Evolutionary conservation across 1,140 invertebrate species (phyloP).

Genomic region (Drosophila navojoa): DNA sequence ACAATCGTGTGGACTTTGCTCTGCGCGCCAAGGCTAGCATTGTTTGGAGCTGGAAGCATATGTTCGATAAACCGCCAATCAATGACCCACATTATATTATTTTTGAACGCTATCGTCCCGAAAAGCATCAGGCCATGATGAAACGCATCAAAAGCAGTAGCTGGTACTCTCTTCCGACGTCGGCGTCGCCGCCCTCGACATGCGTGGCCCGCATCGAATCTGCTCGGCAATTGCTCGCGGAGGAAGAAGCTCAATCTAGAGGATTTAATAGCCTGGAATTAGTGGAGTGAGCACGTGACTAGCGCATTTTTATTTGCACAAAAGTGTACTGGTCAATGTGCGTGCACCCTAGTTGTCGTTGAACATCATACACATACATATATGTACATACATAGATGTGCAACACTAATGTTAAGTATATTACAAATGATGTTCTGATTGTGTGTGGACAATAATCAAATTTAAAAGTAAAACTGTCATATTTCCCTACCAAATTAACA

Average conservation of each 20-base stretch:
- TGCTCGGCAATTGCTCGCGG: slow-evolving; percentile 18
- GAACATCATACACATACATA: neutral
- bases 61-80: slow-evolving; percentile 90
- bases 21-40: slow-evolving; percentile 89
- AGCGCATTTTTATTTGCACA: neutral
- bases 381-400: neutral
- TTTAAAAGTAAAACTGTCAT: too few relatives aligned
- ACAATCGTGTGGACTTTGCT: slow-evolving; percentile 87
- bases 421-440: too few relatives aligned
- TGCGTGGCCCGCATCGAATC: slow-evolving; percentile 53
- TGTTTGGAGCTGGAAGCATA: slow-evolving; percentile 87
- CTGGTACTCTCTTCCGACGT: slow-evolving; percentile 21
- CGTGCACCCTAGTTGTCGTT: neutral
- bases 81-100: slow-evolving; percentile 94
- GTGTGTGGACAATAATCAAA: too few relatives aligned
- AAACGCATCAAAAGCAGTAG: slow-evolving; percentile 48
- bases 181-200: slow-evolving; percentile 22
- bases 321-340: neutral
- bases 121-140: slow-evolving; percentile 88
- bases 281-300: neutral
- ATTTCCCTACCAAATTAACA: too few relatives aligned
- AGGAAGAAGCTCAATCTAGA: slow-evolving; percentile 21
- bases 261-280: neutral
- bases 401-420: neutral
- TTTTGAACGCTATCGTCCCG: slow-evolving; percentile 90